These are phyloP conservation scores for Vidua chalybeata DNA, from an alignment of 2,113 vertebrate species.

Conservation along the genomic window DNA sequence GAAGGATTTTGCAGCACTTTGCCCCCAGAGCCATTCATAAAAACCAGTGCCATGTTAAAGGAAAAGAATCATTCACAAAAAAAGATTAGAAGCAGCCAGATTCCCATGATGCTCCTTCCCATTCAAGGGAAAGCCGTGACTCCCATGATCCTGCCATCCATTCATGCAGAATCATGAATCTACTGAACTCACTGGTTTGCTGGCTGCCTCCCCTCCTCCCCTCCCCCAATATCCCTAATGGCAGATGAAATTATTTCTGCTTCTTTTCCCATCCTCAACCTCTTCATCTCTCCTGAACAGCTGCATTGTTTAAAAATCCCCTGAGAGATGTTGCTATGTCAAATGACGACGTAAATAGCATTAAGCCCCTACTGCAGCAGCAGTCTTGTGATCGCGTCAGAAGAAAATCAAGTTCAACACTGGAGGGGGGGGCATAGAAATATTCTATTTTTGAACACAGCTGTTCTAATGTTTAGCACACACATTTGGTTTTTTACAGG, in stretches of 20 bases:
- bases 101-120: conserved; percentile 66
- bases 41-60: conserved; percentile 47
- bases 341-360: conserved; percentile 66
- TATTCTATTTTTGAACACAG: conserved; percentile 57
- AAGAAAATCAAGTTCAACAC: conserved; percentile 70
- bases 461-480: conserved; percentile 49
- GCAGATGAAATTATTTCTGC: conserved; percentile 36
- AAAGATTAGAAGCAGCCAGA: conserved; percentile 36
- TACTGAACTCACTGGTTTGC: not conserved
- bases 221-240: not conserved
- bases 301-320: conserved; percentile 71
- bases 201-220: not conserved
- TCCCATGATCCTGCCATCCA: conserved; percentile 54
- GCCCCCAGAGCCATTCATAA: conserved; percentile 59
- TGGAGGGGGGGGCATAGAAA: not conserved
- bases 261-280: conserved; percentile 11
- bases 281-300: conserved; percentile 57
- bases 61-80: conserved; percentile 67
- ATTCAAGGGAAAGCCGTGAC: conserved; percentile 52
- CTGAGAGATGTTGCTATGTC: conserved; percentile 66
- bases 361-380: conserved; percentile 67
- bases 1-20: not conserved
- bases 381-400: conserved; percentile 60
- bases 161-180: conserved; percentile 72
- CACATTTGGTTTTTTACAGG: not conserved